Evolutionary conservation across 2,888 invertebrate species (phyloP).

Genomic region (Nomada fabriciana): DNA sequence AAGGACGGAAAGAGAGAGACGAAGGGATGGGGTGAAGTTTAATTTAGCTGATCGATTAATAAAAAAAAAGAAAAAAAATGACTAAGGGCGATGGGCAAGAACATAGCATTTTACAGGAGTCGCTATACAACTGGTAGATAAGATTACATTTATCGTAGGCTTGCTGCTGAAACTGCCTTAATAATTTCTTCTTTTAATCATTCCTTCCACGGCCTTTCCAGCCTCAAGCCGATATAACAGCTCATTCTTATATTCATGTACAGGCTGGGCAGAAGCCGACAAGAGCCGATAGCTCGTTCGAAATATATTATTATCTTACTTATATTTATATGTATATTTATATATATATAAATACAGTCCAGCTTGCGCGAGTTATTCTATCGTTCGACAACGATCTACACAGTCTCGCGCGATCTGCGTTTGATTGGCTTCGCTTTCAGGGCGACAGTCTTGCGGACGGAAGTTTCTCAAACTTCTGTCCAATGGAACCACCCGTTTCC

Average conservation of each 20-base stretch:
- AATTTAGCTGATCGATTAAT: constrained; percentile 37
- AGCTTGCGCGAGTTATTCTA: constrained; percentile 12
- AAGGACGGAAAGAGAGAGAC: constrained; percentile 49
- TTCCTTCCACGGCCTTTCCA: constrained; percentile 3
- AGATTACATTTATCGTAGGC: neutral
- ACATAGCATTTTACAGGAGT: constrained; percentile 73
- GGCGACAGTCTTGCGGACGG: constrained; percentile 39
- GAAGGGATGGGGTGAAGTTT: constrained; percentile 3
- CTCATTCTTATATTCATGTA: constrained; percentile 43
- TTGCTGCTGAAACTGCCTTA: constrained; percentile 42
- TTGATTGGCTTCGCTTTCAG: constrained; percentile 48
- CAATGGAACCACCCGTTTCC: neutral
- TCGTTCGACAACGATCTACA: constrained; percentile 21
- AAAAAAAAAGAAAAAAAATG: constrained; percentile 14
- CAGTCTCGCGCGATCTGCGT: constrained; percentile 23
- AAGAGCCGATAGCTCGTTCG: constrained; percentile 5
- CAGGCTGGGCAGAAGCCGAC: constrained; percentile 37
- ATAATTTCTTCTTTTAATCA: neutral
- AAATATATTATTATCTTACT: constrained; percentile 76
- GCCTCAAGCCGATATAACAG: constrained; percentile 25
- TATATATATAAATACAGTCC: constrained; percentile 76
- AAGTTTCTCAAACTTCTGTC: constrained; percentile 28
- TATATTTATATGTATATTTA: constrained; percentile 73
- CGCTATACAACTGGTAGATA: constrained; percentile 67
- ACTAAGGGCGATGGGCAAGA: constrained; percentile 67